These are phyloP conservation scores for Ashinkailepas kermadecensis DNA, from an alignment of 2,888 invertebrate genomes.

Conservation along the genomic window DNA sequence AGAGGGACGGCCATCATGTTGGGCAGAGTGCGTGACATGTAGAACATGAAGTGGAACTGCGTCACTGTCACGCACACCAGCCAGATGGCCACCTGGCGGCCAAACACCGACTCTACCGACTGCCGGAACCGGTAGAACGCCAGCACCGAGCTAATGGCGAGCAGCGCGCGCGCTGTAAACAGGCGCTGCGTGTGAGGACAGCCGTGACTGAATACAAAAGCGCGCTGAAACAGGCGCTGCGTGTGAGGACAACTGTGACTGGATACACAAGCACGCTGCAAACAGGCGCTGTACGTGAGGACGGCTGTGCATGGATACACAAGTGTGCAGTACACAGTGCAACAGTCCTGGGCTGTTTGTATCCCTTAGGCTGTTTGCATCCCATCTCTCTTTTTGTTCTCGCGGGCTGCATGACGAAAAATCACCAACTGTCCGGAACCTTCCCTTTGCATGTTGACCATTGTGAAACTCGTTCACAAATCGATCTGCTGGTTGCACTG, in stretches of 20 bases:
- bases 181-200: not conserved
- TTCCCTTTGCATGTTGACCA: no score
- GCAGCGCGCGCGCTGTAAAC: slow-evolving; percentile 63
- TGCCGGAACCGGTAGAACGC: slow-evolving; percentile 65
- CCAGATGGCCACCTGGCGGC: slow-evolving; percentile 69
- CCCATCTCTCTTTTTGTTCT: no score
- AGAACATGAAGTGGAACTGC: slow-evolving; percentile 98
- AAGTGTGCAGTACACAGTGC: no score
- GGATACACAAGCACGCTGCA: no score
- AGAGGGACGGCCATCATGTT: slow-evolving; percentile 88
- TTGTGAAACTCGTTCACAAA: no score
- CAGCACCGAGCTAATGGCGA: slow-evolving; percentile 66
- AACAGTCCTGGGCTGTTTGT: no score
- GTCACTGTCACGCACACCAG: slow-evolving; percentile 73
- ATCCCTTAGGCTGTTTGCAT: no score
- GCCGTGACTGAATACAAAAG: no score
- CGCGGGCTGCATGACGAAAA: no score
- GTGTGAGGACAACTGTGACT: not conserved
- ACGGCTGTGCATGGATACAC: no score
- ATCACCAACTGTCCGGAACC: no score
- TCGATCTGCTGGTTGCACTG: no score
- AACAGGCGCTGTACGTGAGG: not conserved
- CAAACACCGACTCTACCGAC: slow-evolving; percentile 68
- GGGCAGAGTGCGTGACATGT: slow-evolving; percentile 86
- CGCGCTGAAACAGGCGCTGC: slow-evolving; percentile 58